A percentile compares a stretch with the other conserved stretches of the same genome.
These are phyloP conservation scores for Caradrina kadenii DNA, from an alignment of 2,888 invertebrate genomes.

Conservation along the genomic window DNA sequence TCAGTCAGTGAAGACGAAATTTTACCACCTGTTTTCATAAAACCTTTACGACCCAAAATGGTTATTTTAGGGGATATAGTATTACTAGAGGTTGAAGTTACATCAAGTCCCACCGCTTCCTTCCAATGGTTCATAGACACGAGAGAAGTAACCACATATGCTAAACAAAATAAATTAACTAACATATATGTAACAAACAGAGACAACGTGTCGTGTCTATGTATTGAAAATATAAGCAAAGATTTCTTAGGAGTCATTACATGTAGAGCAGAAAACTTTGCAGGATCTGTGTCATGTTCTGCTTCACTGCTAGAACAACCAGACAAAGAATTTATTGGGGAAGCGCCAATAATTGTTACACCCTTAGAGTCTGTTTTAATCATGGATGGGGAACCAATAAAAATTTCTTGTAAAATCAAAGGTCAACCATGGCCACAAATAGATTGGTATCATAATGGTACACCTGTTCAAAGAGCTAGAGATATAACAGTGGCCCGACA, in stretches of 20 bases:
- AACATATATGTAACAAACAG: constrained; percentile 93
- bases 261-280: constrained; percentile 97
- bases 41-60: constrained; percentile 93
- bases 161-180: constrained; percentile 91
- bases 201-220: constrained; percentile 94
- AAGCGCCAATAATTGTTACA: constrained; percentile 94
- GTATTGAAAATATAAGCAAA: constrained; percentile 93
- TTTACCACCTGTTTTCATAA: constrained; percentile 93
- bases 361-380: constrained; percentile 94
- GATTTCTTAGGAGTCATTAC: constrained; percentile 94
- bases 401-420: constrained; percentile 93
- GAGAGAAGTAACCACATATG: constrained; percentile 91
- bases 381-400: constrained; percentile 97
- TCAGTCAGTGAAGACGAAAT: constrained; percentile 91
- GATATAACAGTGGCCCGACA: constrained; percentile 94
- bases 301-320: constrained; percentile 93
- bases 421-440: constrained; percentile 95
- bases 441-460: constrained; percentile 94
- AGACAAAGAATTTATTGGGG: constrained; percentile 79
- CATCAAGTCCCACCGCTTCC: constrained; percentile 94
- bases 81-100: constrained; percentile 94
- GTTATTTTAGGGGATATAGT: constrained; percentile 94
- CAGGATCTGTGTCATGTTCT: constrained; percentile 96
- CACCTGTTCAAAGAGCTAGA: constrained; percentile 93
- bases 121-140: constrained; percentile 97